Conservation (phyloP, 92 coral and sea anemone species). For the Palythoa heliodiscus region DNA sequence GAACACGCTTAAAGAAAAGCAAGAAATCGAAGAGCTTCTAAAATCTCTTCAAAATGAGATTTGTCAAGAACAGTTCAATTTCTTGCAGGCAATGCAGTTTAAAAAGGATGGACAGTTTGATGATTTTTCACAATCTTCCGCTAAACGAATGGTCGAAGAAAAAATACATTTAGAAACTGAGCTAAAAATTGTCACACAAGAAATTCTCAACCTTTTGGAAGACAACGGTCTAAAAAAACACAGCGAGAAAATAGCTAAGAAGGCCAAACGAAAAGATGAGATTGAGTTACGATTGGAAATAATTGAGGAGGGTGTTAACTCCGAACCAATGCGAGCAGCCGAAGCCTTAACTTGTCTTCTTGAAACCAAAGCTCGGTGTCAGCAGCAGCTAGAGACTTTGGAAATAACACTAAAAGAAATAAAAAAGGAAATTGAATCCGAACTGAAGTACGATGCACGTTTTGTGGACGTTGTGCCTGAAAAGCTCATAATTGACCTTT, state of each 20-base stretch:
- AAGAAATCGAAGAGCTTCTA: slow-evolving; percentile 24
- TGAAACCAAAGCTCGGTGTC: slow-evolving; percentile 1
- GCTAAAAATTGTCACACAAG: slow-evolving; percentile 14
- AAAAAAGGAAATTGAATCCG: slow-evolving; percentile 7
- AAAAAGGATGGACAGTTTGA: slow-evolving; percentile 28
- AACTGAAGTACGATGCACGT: slow-evolving; percentile 9
- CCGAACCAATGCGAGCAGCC: slow-evolving; percentile 43
- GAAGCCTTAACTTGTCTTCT: slow-evolving; percentile 33
- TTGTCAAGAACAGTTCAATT: slow-evolving; percentile 19
- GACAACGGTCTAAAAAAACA: slow-evolving; percentile 29
- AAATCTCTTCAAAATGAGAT: slow-evolving; percentile 29
- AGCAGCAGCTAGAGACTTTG: background rate
- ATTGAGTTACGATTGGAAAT: slow-evolving; percentile 42
- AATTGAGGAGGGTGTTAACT: slow-evolving; percentile 20
- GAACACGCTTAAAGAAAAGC: slow-evolving; percentile 22
- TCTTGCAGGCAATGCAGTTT: slow-evolving; percentile 24
- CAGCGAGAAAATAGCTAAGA: slow-evolving; percentile 30
- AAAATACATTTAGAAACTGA: slow-evolving; percentile 16
- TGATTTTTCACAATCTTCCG: slow-evolving; percentile 8
- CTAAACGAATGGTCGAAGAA: slow-evolving; percentile 28
- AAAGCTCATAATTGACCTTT: slow-evolving; percentile 17
- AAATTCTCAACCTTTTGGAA: slow-evolving; percentile 15
- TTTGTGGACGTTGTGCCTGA: slow-evolving; percentile 26
- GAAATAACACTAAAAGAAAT: background rate
- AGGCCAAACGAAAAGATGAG: slow-evolving; percentile 49